Evolutionary conservation across 2,797 vertebrate species (phyloP).

Genomic region (Urophycis tenuis): DNA sequence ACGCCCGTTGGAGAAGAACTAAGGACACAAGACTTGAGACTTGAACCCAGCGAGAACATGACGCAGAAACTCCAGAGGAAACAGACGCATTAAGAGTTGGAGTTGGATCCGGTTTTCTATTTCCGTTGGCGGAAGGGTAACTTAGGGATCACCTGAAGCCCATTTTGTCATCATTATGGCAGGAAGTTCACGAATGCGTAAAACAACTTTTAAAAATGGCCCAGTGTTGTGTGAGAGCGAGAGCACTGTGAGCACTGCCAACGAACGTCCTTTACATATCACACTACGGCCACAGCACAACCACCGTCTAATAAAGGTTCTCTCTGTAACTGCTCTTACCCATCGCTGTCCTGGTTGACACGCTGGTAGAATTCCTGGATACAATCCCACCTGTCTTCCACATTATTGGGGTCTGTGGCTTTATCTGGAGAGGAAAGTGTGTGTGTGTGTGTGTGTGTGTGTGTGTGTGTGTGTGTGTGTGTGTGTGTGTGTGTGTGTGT

Average conservation of each 20-base stretch:
- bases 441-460: conserved; percentile 2
- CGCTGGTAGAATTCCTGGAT: conserved; percentile 80
- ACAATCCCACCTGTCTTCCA: conserved; percentile 77
- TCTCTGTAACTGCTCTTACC: conserved; percentile 63
- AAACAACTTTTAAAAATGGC: not conserved
- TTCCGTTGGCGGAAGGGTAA: too few relatives aligned
- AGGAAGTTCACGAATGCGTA: too few relatives aligned
- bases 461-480: too few relatives aligned
- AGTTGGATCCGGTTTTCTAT: too few relatives aligned
- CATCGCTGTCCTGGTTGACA: conserved; percentile 68
- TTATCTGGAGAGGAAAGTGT: conserved; percentile 63
- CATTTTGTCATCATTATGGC: too few relatives aligned
- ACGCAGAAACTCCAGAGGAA: too few relatives aligned
- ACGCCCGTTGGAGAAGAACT: not conserved
- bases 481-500: not conserved
- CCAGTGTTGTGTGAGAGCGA: too few relatives aligned
- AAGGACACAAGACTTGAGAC: too few relatives aligned
- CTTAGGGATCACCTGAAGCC: too few relatives aligned
- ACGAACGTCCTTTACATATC: too few relatives aligned
- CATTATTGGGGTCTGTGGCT: conserved; percentile 76
- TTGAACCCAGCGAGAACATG: not conserved
- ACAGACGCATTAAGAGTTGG: not conserved
- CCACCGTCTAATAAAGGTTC: not conserved
- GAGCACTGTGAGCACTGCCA: too few relatives aligned
- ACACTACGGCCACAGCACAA: not conserved